Percentiles rank a stretch among this genome's conserved stretches.
Conservation (phyloP, 2,113 vertebrate species). For the Osmerus mordax region DNA sequence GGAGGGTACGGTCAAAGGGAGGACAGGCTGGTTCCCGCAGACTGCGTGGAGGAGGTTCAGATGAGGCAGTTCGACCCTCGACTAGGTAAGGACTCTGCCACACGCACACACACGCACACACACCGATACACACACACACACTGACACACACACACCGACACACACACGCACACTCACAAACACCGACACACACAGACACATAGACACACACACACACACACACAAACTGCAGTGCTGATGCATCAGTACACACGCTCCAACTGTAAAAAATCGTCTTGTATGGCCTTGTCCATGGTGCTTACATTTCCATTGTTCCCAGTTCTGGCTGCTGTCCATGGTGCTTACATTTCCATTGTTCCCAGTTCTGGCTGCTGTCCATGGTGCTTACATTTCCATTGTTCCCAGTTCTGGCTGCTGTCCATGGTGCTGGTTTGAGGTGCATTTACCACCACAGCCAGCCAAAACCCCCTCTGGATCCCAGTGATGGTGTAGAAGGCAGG, state of each 20-base stretch:
- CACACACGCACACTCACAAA: background rate
- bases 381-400: no score
- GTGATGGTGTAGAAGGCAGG: no score
- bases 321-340: no score
- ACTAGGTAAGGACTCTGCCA: conserved; percentile 76
- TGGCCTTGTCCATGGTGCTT: no score
- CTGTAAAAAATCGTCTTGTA: background rate
- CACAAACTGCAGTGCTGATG: background rate
- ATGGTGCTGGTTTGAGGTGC: no score
- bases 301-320: no score
- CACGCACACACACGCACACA: background rate
- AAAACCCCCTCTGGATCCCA: no score
- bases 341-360: no score
- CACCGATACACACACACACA: background rate
- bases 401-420: no score
- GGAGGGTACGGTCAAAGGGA: conserved; percentile 95
- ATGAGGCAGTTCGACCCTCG: conserved; percentile 91
- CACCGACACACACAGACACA: background rate
- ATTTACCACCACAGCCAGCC: no score
- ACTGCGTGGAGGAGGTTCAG: conserved; percentile 98
- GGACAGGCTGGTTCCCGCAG: conserved; percentile 98
- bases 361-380: no score
- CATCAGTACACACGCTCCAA: background rate
- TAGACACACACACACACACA: background rate
- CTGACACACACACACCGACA: background rate